Base-by-base conservation (phyloP, 2,113 vertebrate genomes). In the Oncorhynchus nerka region DNA sequence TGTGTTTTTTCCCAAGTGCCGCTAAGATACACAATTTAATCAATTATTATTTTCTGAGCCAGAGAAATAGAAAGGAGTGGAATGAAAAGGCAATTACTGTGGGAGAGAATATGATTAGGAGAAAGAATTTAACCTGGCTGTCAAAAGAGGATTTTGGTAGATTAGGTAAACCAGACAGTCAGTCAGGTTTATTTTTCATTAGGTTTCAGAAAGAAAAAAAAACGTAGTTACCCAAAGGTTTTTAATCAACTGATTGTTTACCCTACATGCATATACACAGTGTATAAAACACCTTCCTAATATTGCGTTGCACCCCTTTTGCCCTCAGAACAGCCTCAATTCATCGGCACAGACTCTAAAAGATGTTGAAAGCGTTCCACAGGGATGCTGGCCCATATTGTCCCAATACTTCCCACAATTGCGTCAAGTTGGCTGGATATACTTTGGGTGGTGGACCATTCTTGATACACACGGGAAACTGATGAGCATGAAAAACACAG, bases 81-180 rank as follows among this genome's bases (percentile, higher is more conserved):
- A 73, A 65, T 26, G 80, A 89, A 90, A 89, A 80, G 81, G 76
- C 84, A 83, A 87, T 89, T 88, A 88, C 81, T 79, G 80, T 70
- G 75, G 73, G 75, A 80, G 83, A 88, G 88, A 88, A 91, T 86
- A 83, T 81, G 80, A 32, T 85, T 85, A 82, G 83, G 78, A 73
- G 75, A 77, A 86, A 75, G 77, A 81, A 85, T 82, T 85, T 80
- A 86, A 84, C 79, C 76, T 45, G 13, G 64, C 80, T 85, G 86
- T 84, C 87, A 78, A 49, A 83, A 74, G 61, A 85, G 87, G 87
- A 91, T 79, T 84, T 81, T 80, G 75, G 84, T 84, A 34, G 3
- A 74, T 72, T 78, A 73, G 81, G 76, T 79, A 77, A 85, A 75
- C 82, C 76, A 84, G 77, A 76, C 73, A 75, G 67, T 83, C 77